Conservation (phyloP, 2,113 vertebrate genomes). For the Otus sunia region DNA sequence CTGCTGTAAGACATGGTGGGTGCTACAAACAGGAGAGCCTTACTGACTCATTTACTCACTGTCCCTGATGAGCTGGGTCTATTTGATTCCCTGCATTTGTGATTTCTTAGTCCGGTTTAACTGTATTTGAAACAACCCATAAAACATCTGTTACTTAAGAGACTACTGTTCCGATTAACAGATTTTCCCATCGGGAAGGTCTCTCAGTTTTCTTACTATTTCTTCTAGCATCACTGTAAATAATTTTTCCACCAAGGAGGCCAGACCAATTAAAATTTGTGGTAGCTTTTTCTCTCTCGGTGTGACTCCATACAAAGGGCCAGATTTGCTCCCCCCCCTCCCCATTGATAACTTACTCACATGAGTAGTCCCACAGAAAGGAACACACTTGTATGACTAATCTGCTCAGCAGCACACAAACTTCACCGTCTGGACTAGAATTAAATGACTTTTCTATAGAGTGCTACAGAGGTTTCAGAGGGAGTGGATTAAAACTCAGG, state of each 20-base stretch:
- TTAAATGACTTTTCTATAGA: conserved; percentile 7
- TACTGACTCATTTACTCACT: not conserved
- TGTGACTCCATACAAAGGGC: not conserved
- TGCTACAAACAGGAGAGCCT: not conserved
- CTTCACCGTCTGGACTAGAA: conserved; percentile 22
- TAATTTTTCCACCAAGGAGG: not conserved
- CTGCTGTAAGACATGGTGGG: not conserved
- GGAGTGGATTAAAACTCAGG: not conserved
- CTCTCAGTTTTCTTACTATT: not conserved
- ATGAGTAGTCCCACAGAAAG: conserved; percentile 51
- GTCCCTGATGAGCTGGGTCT: not conserved
- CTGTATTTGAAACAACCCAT: not conserved
- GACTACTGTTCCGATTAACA: not conserved
- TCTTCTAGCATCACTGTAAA: not conserved
- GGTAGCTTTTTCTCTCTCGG: conserved; percentile 29
- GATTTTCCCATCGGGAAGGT: not conserved
- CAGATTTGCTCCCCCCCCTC: not conserved
- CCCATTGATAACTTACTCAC: conserved; percentile 5
- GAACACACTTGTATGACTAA: conserved; percentile 38
- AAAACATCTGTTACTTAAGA: not conserved
- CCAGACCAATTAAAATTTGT: conserved; percentile 30
- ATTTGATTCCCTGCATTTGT: not conserved
- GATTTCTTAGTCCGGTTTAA: not conserved
- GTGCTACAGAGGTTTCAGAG: not conserved
- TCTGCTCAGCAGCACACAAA: conserved; percentile 34